Base-by-base conservation (phyloP, 1,140 invertebrate genomes). In the Nebria ingens region DNA sequence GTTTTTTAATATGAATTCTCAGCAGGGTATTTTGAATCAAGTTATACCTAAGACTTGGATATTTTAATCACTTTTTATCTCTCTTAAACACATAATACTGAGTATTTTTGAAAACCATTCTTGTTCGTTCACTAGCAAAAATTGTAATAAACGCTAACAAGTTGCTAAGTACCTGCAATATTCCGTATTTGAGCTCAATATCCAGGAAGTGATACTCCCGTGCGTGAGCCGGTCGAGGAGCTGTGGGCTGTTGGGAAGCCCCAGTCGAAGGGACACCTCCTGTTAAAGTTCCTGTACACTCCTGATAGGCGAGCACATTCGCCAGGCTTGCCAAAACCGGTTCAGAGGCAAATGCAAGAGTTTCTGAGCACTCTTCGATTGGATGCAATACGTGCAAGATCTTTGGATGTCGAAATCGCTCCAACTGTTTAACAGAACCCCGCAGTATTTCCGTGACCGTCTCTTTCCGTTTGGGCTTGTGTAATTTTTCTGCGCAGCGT, bases 111-210 rank as follows among this genome's bases (percentile, higher is more conserved):
- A n/a, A n/a, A n/a, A n/a, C n/a, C n/a, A n/a, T n/a, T n/a, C n/a
- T n/a, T n/a, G n/a, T n/a, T n/a, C n/a, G n/a, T n/a, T n/a, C n/a
- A n/a, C n/a, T n/a, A n/a, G n/a, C n/a, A n/a, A n/a, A n/a, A n/a
- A n/a, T n/a, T n/a, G n/a, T n/a, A n/a, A n/a, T n/a, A n/a, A n/a
- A n/a, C n/a, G n/a, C n/a, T n/a, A n/a, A n/a, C n/a, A n/a, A n/a
- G n/a, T n/a, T n/a, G n/a, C n/a, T n/a, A n/a, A n/a, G n/a, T n/a
- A 94, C 91, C 84, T 97, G 93, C 21, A 93, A 71, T 58, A 97
- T 78, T 54, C 93, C 93, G 68, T 94, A 95, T 68, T 93, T 93
- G 56, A 94, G 81, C 74, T 97, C 93, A 62, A 95, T 84, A 68
- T 95, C 91, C 52, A 93, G 74, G 72, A 97, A 90, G 57, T 82